Base-by-base conservation (phyloP, 1,140 invertebrate genomes). In the Platyscapa corneri region DNA sequence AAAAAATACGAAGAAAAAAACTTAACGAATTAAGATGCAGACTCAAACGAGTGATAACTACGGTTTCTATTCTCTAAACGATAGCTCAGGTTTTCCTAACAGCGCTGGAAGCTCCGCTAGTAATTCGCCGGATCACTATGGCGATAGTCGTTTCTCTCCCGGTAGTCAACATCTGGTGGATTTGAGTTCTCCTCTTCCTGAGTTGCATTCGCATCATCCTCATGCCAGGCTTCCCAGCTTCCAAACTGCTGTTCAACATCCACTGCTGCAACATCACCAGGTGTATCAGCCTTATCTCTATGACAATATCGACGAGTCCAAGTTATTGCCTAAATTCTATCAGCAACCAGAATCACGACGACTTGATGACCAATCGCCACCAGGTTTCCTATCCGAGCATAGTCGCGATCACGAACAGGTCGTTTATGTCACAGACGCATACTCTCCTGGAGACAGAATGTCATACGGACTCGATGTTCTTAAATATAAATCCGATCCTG, bases 21-120 rank as follows among this genome's bases (percentile, higher is more conserved):
- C n/a, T 14, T 23, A 32, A 32, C 30, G 8, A 65, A 3, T 0
- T 20, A 82, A 75, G 10, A 82, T 82, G 85, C 85, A 82, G 80
- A 30, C 16, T 12, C 82, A 83, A 14, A 12, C 56, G 27, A 85
- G 8, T 32, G 79, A 78, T 10, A 39, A 16, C 5, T 76, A 82
- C 49, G n/a, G 60, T 16, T 77, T 70, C 32, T 86, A 86, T 46
- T 39, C 72, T 16, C 56, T 86, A 0, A 79, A 67, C 67, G 80
- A 83, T 60, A 86, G 85, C 27, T 89, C 89, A 0, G 88, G 89
- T 0, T 90, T 91, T 18, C 90, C 89, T 0, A 89, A 91, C 42
- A 92, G 90, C 34, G 90, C 88, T 0, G 90, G 88, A 18, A 92
- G 91, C 70, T 92, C 91, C 0, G 88, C 90, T 0, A 91, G 91